Conservation (phyloP, 2,797 vertebrate genomes). For the Spinibarbus caldwelli region DNA sequence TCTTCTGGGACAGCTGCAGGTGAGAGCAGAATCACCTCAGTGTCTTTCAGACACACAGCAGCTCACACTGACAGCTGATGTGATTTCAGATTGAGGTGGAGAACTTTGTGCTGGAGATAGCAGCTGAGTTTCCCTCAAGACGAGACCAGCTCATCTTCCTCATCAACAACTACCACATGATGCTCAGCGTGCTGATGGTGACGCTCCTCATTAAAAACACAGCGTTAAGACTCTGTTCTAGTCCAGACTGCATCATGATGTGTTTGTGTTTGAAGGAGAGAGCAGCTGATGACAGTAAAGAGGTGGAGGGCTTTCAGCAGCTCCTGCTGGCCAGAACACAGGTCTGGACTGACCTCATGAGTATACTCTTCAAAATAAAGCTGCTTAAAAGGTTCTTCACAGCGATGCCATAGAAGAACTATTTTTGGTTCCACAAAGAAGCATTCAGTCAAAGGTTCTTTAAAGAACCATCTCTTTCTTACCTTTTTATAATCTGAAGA, state of each 20-base stretch:
- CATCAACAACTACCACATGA: conserved; percentile 97
- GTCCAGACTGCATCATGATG: neutral
- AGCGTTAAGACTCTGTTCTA: neutral
- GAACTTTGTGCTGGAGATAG: conserved; percentile 94
- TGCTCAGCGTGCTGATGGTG: conserved; percentile 92
- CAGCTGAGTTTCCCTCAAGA: conserved; percentile 92
- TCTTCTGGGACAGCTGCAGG: conserved; percentile 90
- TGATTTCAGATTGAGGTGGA: conserved; percentile 86
- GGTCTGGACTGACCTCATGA: too few species aligned
- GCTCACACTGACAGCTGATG: neutral
- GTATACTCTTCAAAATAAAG: too few species aligned
- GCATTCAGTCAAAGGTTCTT: too few species aligned
- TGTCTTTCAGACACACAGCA: too few species aligned
- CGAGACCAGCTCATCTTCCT: conserved; percentile 94
- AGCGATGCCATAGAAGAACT: too few species aligned
- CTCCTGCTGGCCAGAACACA: conserved; percentile 79
- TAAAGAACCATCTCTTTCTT: too few species aligned
- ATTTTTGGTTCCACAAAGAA: too few species aligned
- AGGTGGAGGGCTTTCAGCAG: conserved; percentile 94
- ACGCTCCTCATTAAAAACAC: neutral
- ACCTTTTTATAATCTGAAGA: too few species aligned
- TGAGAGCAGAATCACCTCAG: conserved; percentile 56
- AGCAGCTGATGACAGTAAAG: conserved; percentile 92
- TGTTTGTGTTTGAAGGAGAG: conserved; percentile 80
- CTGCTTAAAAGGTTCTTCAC: too few species aligned